phyloP scores from a whole-genome alignment of 2,888 invertebrate species.

The Periphyllus acericola region DNA sequence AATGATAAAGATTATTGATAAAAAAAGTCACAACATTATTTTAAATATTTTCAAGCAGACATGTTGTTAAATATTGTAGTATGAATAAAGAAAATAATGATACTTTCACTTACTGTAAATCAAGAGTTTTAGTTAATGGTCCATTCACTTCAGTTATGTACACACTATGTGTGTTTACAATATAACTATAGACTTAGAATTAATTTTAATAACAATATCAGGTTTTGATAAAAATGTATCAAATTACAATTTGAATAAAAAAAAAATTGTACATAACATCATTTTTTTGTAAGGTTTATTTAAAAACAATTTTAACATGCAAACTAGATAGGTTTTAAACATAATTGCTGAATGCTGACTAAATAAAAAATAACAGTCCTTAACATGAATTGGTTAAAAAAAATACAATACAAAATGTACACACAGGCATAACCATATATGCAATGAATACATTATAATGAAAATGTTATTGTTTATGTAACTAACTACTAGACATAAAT shows the following conservation, averaged over 20 bases:
- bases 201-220: conserved; percentile 29
- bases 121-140: conserved; percentile 41
- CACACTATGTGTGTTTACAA: conserved; percentile 27
- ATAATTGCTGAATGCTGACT: conserved; percentile 21
- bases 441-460: neutral
- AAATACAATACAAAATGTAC: conserved; percentile 2
- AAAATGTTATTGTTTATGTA: conserved; percentile 4
- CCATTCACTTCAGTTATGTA: conserved; percentile 51
- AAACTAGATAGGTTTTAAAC: neutral
- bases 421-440: neutral
- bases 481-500: conserved; percentile 11
- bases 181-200: conserved; percentile 28
- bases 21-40: neutral
- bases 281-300: neutral
- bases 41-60: conserved; percentile 4
- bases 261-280: conserved; percentile 46
- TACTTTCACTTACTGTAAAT: conserved; percentile 59
- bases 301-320: conserved; percentile 13
- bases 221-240: conserved; percentile 33
- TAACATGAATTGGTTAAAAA: conserved; percentile 13
- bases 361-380: conserved; percentile 39
- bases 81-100: conserved; percentile 52
- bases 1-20: conserved; percentile 19
- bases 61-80: conserved; percentile 32
- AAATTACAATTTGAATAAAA: conserved; percentile 14